Evolutionary conservation across 64 coral and sea anemone species (phyloP).

Genomic region (Stichodactyla helianthus): DNA sequence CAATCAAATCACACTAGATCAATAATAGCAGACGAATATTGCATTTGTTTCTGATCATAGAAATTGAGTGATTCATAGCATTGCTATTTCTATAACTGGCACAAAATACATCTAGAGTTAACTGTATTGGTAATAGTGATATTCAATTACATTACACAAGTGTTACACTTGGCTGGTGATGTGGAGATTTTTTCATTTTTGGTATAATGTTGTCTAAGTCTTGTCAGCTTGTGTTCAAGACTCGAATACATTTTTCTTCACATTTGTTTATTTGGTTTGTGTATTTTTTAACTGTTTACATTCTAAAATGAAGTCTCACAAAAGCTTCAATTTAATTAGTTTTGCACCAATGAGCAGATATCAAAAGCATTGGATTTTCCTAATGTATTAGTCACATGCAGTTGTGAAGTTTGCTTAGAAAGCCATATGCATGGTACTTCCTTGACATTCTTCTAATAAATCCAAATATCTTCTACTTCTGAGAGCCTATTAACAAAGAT

Average conservation of each 20-base stretch:
- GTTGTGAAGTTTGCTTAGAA: too few relatives aligned
- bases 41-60: background rate
- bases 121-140: background rate
- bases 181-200: background rate
- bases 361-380: background rate
- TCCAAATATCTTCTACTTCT: too few relatives aligned
- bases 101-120: background rate
- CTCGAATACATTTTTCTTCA: background rate
- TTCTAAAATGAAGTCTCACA: background rate
- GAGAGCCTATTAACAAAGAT: background rate
- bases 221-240: background rate
- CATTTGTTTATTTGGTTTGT: background rate
- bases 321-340: background rate
- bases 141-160: background rate
- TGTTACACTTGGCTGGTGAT: background rate
- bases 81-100: background rate
- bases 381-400: background rate
- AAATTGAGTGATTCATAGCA: background rate
- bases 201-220: background rate
- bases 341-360: background rate
- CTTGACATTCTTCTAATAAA: too few relatives aligned
- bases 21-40: background rate
- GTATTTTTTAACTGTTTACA: background rate
- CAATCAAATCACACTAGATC: background rate
- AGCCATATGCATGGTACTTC: too few relatives aligned